A percentile compares a stretch with the other conserved stretches of the same genome.
Conservation (phyloP, 2,797 vertebrate genomes). For the Peromyscus eremicus region DNA sequence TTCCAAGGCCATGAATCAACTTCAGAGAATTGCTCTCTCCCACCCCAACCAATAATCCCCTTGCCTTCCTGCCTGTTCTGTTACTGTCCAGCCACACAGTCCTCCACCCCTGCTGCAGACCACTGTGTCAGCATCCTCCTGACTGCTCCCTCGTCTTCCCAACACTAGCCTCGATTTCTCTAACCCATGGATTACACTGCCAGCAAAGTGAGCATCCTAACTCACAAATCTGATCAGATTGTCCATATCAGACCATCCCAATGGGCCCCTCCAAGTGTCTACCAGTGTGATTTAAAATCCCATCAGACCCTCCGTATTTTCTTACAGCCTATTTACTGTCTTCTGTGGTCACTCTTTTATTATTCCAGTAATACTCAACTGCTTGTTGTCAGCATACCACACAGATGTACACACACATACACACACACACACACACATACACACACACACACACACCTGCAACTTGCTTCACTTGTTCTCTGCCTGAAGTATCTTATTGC, state of each 20-base stretch:
- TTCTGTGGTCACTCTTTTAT: neutral
- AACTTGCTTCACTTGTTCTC: neutral
- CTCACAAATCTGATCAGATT: neutral
- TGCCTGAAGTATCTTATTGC: conserved; percentile 2
- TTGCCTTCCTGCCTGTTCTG: neutral
- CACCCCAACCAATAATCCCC: neutral
- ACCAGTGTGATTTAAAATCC: neutral
- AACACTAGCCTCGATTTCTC: neutral
- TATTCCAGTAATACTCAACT: neutral
- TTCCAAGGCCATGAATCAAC: neutral
- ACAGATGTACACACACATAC: neutral
- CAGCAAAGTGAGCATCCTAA: neutral
- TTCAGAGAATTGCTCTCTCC: neutral
- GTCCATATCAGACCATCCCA: neutral
- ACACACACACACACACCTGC: neutral
- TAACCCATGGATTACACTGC: neutral
- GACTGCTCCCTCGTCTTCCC: neutral
- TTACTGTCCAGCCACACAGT: neutral
- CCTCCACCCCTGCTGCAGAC: neutral
- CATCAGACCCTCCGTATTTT: neutral
- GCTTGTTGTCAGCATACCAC: neutral
- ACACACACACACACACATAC: neutral
- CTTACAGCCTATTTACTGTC: neutral
- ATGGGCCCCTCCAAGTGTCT: neutral
- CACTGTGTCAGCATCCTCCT: neutral